Evolutionary conservation across 2,797 vertebrate species (phyloP).

Genomic region (Toxotes lorentzi): DNA sequence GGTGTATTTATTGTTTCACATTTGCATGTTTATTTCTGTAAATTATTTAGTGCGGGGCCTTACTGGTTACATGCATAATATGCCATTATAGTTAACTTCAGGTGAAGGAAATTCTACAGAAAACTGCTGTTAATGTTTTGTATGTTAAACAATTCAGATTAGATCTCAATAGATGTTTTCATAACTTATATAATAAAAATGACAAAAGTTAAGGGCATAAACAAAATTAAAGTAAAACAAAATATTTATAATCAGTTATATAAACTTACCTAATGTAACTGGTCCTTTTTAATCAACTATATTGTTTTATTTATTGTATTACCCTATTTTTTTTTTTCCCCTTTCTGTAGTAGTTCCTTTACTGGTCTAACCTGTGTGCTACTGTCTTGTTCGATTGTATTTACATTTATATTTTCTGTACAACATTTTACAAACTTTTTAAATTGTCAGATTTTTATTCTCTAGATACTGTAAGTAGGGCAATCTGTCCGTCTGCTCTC

Average conservation of each 20-base stretch:
- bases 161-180: not conserved
- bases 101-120: not conserved
- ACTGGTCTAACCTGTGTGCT: not conserved
- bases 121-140: not conserved
- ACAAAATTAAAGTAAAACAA: too few relatives aligned
- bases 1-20: not conserved
- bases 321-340: not conserved
- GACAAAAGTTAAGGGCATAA: not conserved
- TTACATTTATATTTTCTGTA: not conserved
- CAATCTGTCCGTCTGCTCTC: conserved; percentile 26
- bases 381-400: not conserved
- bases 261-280: not conserved
- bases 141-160: not conserved
- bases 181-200: not conserved
- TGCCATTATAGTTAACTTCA: not conserved
- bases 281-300: not conserved
- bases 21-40: not conserved
- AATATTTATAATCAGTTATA: not conserved
- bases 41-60: not conserved
- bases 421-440: conserved; percentile 20
- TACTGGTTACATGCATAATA: not conserved
- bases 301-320: not conserved
- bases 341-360: not conserved
- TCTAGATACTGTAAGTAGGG: conserved; percentile 1
- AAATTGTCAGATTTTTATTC: conserved; percentile 3